phyloP scores from a whole-genome alignment of 2,113 vertebrate genomes.

The Chauna torquata region DNA sequence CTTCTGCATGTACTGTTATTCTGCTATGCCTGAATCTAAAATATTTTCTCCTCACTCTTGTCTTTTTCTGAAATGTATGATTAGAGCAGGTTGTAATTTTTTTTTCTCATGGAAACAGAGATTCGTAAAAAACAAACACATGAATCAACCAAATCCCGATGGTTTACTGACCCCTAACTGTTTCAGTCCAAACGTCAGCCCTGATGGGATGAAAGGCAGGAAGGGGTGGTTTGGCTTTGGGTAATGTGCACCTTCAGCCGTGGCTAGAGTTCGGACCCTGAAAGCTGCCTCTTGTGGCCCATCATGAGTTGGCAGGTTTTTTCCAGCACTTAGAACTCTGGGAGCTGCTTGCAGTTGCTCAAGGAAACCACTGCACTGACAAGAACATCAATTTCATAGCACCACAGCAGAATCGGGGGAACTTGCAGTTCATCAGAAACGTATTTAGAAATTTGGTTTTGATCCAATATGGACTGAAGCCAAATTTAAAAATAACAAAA shows the following conservation, averaged over 20 bases:
- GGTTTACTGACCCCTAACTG: background rate
- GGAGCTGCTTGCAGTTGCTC: background rate
- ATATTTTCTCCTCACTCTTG: background rate
- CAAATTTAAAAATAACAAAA: background rate
- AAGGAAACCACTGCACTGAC: background rate
- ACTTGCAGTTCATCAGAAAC: conserved; percentile 31
- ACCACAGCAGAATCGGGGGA: background rate
- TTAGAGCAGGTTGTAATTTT: background rate
- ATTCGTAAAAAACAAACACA: background rate
- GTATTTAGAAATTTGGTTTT: conserved; percentile 2
- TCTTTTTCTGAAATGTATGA: background rate
- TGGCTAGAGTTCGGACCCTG: background rate
- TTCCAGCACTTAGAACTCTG: background rate
- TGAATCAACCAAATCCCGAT: background rate
- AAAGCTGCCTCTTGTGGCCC: background rate
- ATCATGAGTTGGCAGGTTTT: background rate
- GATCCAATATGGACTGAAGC: background rate
- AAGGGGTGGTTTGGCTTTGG: background rate
- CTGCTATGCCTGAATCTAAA: background rate
- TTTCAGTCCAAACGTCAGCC: background rate
- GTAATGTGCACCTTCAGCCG: background rate
- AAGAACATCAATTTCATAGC: background rate
- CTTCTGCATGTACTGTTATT: background rate
- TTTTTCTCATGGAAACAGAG: background rate
- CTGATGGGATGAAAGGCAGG: background rate